Percentiles rank a stretch among this genome's conserved stretches.
phyloP scores from a whole-genome alignment of 1,140 invertebrate genomes.

The Periplaneta americana region DNA sequence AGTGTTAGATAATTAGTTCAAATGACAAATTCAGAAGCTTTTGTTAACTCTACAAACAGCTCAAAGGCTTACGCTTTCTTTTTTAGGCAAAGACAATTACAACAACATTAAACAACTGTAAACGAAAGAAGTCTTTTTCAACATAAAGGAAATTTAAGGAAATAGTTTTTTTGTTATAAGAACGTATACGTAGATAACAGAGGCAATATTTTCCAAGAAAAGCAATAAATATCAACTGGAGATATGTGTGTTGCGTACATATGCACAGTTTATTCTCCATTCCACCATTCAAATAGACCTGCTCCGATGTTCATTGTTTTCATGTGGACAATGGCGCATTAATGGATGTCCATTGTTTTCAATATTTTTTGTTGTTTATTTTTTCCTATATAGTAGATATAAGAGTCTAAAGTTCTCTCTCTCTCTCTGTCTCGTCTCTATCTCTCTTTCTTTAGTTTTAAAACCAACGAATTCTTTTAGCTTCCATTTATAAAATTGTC shows the following conservation, averaged over 20 bases:
- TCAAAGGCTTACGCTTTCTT: too few species aligned
- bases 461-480: background rate
- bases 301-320: background rate
- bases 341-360: background rate
- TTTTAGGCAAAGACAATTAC: too few species aligned
- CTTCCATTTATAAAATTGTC: conserved; percentile 12
- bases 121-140: background rate
- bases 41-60: too few species aligned
- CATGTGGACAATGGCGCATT: conserved; percentile 9
- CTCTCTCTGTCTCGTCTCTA: background rate
- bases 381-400: background rate
- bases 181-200: background rate
- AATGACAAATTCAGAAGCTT: too few species aligned
- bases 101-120: too few species aligned
- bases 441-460: background rate
- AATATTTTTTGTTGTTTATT: background rate
- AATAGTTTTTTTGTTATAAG: background rate
- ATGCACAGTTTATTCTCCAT: background rate
- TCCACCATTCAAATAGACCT: background rate
- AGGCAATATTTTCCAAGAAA: background rate
- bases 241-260: background rate
- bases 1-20: too few species aligned
- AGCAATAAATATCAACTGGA: background rate
- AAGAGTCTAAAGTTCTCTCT: background rate
- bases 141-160: background rate